Evolutionary conservation across 2,888 invertebrate species (phyloP).

Genomic region (Drosophila algonquin): DNA sequence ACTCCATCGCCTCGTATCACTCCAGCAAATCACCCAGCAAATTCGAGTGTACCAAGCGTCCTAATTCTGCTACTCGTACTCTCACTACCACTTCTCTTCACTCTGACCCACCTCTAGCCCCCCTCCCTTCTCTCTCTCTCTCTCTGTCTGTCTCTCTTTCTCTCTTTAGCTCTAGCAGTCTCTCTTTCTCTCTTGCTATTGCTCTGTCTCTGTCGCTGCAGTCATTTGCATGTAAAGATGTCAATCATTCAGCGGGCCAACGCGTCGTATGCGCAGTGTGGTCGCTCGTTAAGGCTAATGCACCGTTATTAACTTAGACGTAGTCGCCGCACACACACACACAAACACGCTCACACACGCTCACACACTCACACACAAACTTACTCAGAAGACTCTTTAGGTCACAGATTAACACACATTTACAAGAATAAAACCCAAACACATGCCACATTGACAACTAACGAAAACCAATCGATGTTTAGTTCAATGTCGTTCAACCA

Average conservation of each 20-base stretch:
- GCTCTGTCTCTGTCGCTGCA: conserved; percentile 50
- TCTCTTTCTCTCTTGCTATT: conserved; percentile 11
- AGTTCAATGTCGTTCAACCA: conserved; percentile 72
- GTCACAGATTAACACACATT: conserved; percentile 40
- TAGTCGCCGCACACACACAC: conserved; percentile 52
- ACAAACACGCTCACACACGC: conserved; percentile 3
- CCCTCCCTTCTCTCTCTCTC: conserved; percentile 1
- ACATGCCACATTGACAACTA: conserved; percentile 28
- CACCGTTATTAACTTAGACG: conserved; percentile 67
- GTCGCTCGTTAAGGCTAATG: conserved; percentile 59
- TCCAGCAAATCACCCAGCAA: conserved; percentile 22
- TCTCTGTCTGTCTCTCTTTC: conserved; percentile 7
- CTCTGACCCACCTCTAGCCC: conserved; percentile 10
- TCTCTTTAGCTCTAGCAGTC: conserved; percentile 8
- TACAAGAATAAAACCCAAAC: conserved; percentile 1
- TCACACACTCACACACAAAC: conserved; percentile 19
- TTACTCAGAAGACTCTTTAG: conserved; percentile 27
- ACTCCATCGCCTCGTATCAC: conserved; percentile 25
- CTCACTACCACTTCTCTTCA: conserved; percentile 27
- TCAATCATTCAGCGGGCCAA: conserved; percentile 54
- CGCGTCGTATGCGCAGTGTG: conserved; percentile 61
- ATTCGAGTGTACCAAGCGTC: conserved; percentile 44
- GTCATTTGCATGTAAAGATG: conserved; percentile 67
- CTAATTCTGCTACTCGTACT: conserved; percentile 47
- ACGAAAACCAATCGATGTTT: conserved; percentile 68